Evolutionary conservation across 64 coral and sea anemone genomes (phyloP), one percentile per base, ranked within the genome.

Genomic region (Montipora capricornis): DNA sequence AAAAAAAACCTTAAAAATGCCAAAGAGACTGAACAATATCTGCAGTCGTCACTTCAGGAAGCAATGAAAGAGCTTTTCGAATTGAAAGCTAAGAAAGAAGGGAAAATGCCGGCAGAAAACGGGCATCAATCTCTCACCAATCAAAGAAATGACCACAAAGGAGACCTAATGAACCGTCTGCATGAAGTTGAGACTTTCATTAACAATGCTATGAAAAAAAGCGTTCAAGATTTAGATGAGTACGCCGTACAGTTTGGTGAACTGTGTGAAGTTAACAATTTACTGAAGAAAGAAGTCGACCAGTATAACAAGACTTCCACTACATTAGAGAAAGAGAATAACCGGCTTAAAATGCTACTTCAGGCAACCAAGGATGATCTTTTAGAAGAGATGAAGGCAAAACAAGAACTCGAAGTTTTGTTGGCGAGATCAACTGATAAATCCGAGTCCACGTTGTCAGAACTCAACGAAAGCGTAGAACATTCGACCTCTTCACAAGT

Each of bases 1-100:
- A 86, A 86, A n/a, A 86, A 86, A 46, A 86, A 86, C 17, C 82
- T 86, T 14, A 68, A 67, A 73, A 86, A 86, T 24, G 45, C 82
- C 44, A 73, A 71, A 16, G 82, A 86, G 17, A 71, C 82, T 1
- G 66, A 86, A 24, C 45, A 73, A 5, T 86, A 86, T 12, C 66
- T 86, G 8, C 64, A 86, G 82, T 71, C 64, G 45, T 86, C 82
- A 49, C 17, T 86, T 8, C 82, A 86, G 46, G 64, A 86, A 73
- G 82, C 82, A 4, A 49, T 86, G 11, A n/a, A 0, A 50, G 82
- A 86, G 20, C 62, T 86, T 71, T 51, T 86, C 12, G 62, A 86
- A 24, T 29, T 86, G 29, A 86, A 86, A 86, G 47, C 64, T 49
- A 86, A 73, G 5, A 17, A 48, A 16, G 82, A 69, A 10, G 53